phyloP scores from a whole-genome alignment of 1,140 invertebrate species.

The Penaeus chinensis region DNA sequence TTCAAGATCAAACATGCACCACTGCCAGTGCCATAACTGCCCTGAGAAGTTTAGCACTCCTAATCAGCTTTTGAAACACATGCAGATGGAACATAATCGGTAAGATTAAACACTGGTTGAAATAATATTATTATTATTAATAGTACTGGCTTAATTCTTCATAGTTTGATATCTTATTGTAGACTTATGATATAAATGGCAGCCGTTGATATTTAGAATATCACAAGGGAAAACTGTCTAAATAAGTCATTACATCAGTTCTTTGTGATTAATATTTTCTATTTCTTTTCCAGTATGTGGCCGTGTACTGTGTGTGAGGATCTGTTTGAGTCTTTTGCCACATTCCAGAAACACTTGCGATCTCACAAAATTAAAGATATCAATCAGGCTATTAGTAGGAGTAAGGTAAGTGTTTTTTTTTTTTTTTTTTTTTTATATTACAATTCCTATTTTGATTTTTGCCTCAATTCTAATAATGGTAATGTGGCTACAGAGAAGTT shows the following conservation, averaged over 20 bases:
- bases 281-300: slow-evolving; percentile 39
- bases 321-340: background rate
- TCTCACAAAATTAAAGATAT: slow-evolving; percentile 34
- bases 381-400: slow-evolving; percentile 35
- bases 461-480: background rate
- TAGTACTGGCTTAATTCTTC: too few species aligned
- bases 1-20: slow-evolving; percentile 1
- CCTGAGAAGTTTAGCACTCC: slow-evolving; percentile 34
- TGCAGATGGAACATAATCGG: slow-evolving; percentile 42
- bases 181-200: too few species aligned
- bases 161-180: too few species aligned
- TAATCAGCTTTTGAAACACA: slow-evolving; percentile 45
- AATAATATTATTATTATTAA: too few species aligned
- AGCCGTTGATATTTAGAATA: background rate
- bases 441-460: background rate
- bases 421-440: background rate
- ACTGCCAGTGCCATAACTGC: slow-evolving; percentile 43
- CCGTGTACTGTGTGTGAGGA: slow-evolving; percentile 45
- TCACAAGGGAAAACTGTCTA: background rate
- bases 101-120: background rate
- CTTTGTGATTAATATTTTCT: background rate
- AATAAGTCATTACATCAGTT: background rate
- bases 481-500: background rate
- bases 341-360: slow-evolving; percentile 38
- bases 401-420: slow-evolving; percentile 25